Evolutionary conservation across 2,113 vertebrate genomes (phyloP), one percentile per base, ranked within the genome.

Genomic region (Tilapia sparmanii): DNA sequence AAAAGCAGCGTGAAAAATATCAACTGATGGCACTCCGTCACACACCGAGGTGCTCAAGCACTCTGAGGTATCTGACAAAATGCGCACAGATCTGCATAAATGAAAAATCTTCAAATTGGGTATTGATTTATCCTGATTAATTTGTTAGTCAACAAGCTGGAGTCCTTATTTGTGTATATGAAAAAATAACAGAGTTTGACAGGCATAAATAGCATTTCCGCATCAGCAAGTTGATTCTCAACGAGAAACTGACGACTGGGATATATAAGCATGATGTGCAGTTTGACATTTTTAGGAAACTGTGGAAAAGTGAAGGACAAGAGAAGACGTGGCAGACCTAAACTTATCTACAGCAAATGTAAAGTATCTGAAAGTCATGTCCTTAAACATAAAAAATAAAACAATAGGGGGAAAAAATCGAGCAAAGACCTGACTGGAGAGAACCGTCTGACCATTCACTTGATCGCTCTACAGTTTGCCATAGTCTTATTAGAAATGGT

Each of bases 1-100:
- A 52, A 80, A 73, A 61, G 68, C 53, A 79, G 33, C 40, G 52
- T 33, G n/a, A 31, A 50, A 82, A 19, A 88, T 45, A 84, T 78
- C 22, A 26, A 26, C 53, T 19, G 8, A 19, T 9, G 12, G 9
- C 15, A 29, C n/a, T 3, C 5, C 59, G 68, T 2, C 6, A n/a
- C 38, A 15, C 24, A 63, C 10, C 22, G 5, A 61, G 6, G n/a
- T 57, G 38, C 38, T 71, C 7, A 7, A 19, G 59, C n/a, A 13
- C 7, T 10, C 29, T n/a, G 40, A 12, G 63, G 4, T 22, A 78
- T 40, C 40, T 6, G 33, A 10, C 3, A 50, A 24, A 38, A 42
- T 26, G 4, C 22, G n/a, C 38, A 11, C 50, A 31, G 11, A 78
- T 66, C 40, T 76, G 61, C 47, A 61, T 42, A 19, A 24, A 57